Base-by-base conservation (phyloP, 2,888 invertebrate species). In the Tigriopus californicus region DNA sequence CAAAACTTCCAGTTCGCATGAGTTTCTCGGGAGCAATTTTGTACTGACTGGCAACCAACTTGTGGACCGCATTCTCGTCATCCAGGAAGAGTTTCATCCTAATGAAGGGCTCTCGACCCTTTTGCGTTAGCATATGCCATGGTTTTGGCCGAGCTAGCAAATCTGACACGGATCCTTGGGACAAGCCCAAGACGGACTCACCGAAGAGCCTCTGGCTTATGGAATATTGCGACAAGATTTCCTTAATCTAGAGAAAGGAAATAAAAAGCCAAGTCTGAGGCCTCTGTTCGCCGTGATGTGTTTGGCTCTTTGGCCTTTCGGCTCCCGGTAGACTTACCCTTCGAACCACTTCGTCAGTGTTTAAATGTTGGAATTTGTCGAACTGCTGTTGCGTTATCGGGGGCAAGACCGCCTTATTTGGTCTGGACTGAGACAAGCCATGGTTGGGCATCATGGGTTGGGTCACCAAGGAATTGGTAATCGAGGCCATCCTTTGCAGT, bases 331-430 rank as follows among this genome's bases (percentile, higher is more conserved):
- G 10, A n/a, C 62, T 69, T 69, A 77, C 77, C 74, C 90, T 85
- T 68, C 91, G 84, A 58, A 98, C 98, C 66, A 98, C 90, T 64
- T 97, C 95, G 74, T 98, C 97, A 1, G 98, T 98, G 72, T 97
- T 95, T 64, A 98, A 79, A 71, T 90, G 90, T 70, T 94, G 89
- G 75, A 92, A 95, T 75, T 90, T 82, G 73, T 98, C 97, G 73
- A 97, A 97, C 70, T 98, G 95, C 68, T 97, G 94, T 70, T 97
- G 97, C 1, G 95, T 95, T 65, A 98, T 94, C 2, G 97, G 95
- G 47, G 95, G 94, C 66, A 97, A 78, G 52, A 97, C 94, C 40
- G 94, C 92, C 74, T 92, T 91, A 67, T 56, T 56, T 20, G 56
- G 56, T 25, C 56, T n/a, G 25, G 20, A 15, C 25, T 42, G 42